phyloP scores from a whole-genome alignment of 2,797 vertebrate genomes.

The Brotula barbata region DNA sequence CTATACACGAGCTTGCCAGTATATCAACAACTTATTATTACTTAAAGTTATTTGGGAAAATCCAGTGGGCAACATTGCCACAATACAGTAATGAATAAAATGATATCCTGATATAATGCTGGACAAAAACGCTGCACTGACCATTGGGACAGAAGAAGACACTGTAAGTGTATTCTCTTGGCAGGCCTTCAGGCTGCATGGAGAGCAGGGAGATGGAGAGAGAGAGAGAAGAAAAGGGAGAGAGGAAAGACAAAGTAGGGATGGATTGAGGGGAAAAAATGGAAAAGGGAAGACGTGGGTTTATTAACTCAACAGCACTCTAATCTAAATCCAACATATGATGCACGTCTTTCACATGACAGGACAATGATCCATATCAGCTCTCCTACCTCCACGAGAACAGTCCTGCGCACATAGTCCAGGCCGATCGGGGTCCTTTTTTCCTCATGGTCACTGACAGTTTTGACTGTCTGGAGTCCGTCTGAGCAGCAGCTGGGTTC shows the following conservation, averaged over 20 bases:
- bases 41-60: neutral
- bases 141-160: conserved; percentile 96
- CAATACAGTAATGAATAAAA: too few species aligned
- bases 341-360: neutral
- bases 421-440: conserved; percentile 75
- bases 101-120: neutral
- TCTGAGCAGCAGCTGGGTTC: conserved; percentile 85
- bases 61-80: neutral
- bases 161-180: conserved; percentile 91
- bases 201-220: conserved; percentile 23
- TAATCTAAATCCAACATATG: neutral
- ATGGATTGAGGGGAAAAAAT: neutral
- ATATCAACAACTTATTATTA: neutral
- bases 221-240: conserved; percentile 1
- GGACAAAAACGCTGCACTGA: conserved; percentile 66
- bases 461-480: conserved; percentile 75
- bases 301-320: neutral
- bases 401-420: conserved; percentile 85
- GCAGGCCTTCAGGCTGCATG: conserved; percentile 87
- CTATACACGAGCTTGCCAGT: neutral
- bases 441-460: conserved; percentile 78
- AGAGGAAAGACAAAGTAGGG: neutral
- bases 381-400: conserved; percentile 85
- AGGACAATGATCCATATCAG: neutral
- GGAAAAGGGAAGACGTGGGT: neutral